Evolutionary conservation across 2,797 vertebrate genomes (phyloP).

Genomic region (Sparidentex hasta): DNA sequence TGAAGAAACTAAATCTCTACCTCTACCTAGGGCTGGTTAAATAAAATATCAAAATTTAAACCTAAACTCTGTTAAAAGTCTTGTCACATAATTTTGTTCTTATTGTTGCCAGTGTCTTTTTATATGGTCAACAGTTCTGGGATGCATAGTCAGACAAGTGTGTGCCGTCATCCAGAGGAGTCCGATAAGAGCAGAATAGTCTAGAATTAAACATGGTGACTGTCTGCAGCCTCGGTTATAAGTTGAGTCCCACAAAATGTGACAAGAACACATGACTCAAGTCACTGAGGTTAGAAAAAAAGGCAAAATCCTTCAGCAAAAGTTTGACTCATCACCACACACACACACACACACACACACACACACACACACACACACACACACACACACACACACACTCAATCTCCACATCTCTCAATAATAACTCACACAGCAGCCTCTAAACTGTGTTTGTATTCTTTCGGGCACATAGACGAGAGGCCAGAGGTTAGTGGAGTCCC

Average conservation of each 20-base stretch:
- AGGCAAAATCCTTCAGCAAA: background rate
- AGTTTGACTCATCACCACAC: constrained; percentile 2
- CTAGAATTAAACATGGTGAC: background rate
- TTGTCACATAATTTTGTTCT: background rate
- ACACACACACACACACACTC: background rate
- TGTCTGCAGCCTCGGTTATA: background rate
- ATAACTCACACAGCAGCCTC: constrained; percentile 8
- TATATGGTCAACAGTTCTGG: background rate
- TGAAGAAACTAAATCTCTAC: no score
- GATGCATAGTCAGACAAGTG: background rate
- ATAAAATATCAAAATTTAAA: no score
- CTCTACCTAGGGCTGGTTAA: no score
- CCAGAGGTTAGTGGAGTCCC: constrained; percentile 11
- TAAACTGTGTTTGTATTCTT: constrained; percentile 14
- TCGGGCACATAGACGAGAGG: background rate
- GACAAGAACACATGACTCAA: constrained; percentile 30
- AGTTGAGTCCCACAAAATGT: constrained; percentile 6
- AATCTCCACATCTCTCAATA: background rate
- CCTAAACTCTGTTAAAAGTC: background rate
- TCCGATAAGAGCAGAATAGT: background rate
- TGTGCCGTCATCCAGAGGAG: background rate
- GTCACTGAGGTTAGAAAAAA: background rate
- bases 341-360: background rate
- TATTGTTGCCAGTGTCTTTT: background rate
- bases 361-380: background rate